Base-by-base conservation (phyloP, 2,797 vertebrate genomes). In the Odontamblyopus rebecca region DNA sequence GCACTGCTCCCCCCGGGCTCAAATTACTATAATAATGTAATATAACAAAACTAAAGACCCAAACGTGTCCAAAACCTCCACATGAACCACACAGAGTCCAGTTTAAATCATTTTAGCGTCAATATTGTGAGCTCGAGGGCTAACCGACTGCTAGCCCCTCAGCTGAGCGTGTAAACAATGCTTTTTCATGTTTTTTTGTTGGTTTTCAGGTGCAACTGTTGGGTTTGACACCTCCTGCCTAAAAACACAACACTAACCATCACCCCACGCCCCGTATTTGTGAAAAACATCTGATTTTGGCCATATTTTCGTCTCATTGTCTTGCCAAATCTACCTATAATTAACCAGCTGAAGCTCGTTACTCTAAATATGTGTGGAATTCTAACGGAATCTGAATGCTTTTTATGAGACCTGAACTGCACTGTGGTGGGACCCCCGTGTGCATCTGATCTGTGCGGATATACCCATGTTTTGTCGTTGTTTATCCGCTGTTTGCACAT, bases 1-100 rank as follows among this genome's bases (percentile, higher is more conserved):
- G 73, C 74, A 75, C 76, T 12, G 48, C 38, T 16, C 0, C 38
- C 35, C 16, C 3, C 0, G 44, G 63, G 68, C 65, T n/a, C 3
- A 69, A 56, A 72, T 70, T 16, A n/a, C 54, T 13, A 26, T 8
- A 32, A 0, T 65, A 51, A 72, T 9, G 67, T 18, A 2, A 26
- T 0, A 41, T 38, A 68, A 4, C 63, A n/a, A 51, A 60, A 3
- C 3, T 1, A 64, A 13, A 73, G 7, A 19, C 32, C 16, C 0
- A 4, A 19, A 44, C 30, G 18, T 12, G 2, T 18, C 6, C 29
- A 48, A 5, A 64, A 69, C 4, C 12, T 0, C n/a, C 27, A 59
- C 5, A 30, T 0, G 1, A 16, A 44, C n/a, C 5, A 12, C 15
- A 1, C 1, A 13, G 2, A 27, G 12, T 13, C 0, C 8, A n/a